phyloP scores from a whole-genome alignment of 2,113 vertebrate genomes.

The Ochotona princeps region DNA sequence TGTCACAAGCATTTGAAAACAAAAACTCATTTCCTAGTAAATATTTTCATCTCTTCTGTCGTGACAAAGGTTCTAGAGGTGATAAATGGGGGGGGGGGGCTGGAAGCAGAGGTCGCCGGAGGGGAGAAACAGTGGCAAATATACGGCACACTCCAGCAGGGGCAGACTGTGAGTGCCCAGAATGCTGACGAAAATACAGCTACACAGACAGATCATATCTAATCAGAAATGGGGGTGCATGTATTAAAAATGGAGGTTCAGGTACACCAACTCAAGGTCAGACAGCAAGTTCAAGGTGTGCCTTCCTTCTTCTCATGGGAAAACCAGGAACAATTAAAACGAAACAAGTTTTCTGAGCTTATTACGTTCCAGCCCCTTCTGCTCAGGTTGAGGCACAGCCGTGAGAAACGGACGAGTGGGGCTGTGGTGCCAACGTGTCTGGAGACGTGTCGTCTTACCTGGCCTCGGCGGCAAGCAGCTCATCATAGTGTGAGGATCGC shows the following conservation, averaged over 20 bases:
- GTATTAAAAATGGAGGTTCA: background rate
- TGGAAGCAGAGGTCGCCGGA: background rate
- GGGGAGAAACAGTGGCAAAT: background rate
- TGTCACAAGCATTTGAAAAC: slow-evolving; percentile 66
- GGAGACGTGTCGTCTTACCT: slow-evolving; percentile 86
- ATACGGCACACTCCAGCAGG: no score
- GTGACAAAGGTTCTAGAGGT: slow-evolving; percentile 68
- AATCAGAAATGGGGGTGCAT: background rate
- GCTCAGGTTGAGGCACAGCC: background rate
- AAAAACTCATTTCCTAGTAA: slow-evolving; percentile 78
- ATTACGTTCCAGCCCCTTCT: background rate
- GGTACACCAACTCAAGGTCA: background rate
- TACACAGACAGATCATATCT: background rate
- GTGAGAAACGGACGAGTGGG: background rate
- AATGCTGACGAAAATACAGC: background rate
- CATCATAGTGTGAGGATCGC: slow-evolving; percentile 96
- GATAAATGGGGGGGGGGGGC: slow-evolving; percentile 41
- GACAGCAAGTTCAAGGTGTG: background rate
- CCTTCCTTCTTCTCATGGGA: background rate
- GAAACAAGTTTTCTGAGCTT: background rate
- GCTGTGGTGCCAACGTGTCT: background rate
- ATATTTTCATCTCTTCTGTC: slow-evolving; percentile 79
- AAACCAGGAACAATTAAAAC: background rate
- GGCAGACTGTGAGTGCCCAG: background rate
- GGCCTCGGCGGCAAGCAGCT: slow-evolving; percentile 95